These are phyloP conservation scores for Todus mexicanus DNA, from an alignment of 2,797 vertebrate species.

Conservation along the genomic window DNA sequence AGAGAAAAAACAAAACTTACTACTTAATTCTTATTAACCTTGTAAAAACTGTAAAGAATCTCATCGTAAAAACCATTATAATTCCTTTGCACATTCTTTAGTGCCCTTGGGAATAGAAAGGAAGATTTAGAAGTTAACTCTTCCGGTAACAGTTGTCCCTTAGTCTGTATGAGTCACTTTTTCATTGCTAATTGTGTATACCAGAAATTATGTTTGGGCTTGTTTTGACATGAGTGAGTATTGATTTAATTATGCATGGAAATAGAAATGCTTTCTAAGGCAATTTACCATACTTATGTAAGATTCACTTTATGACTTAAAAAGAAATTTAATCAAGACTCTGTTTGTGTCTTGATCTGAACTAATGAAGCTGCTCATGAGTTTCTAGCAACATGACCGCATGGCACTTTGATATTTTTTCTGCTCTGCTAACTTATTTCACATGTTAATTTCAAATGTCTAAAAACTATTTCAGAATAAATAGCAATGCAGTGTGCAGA, in stretches of 20 bases:
- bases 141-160: background rate
- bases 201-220: background rate
- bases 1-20: background rate
- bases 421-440: background rate
- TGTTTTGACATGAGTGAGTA: background rate
- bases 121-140: background rate
- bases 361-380: background rate
- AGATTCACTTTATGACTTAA: background rate
- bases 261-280: background rate
- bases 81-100: background rate
- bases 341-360: background rate
- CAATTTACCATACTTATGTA: background rate
- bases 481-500: background rate
- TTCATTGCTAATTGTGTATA: background rate
- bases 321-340: background rate
- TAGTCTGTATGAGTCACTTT: background rate
- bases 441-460: background rate
- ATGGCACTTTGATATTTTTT: background rate
- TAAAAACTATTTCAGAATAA: background rate
- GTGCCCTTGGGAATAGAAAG: background rate
- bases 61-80: background rate
- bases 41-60: background rate
- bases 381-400: background rate
- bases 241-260: conserved; percentile 9
- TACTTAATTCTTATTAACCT: background rate